A percentile compares a stretch with the other conserved stretches of the same genome.
Evolutionary conservation across 2,888 invertebrate genomes (phyloP).

Genomic region (Heteropelma amictum): DNA sequence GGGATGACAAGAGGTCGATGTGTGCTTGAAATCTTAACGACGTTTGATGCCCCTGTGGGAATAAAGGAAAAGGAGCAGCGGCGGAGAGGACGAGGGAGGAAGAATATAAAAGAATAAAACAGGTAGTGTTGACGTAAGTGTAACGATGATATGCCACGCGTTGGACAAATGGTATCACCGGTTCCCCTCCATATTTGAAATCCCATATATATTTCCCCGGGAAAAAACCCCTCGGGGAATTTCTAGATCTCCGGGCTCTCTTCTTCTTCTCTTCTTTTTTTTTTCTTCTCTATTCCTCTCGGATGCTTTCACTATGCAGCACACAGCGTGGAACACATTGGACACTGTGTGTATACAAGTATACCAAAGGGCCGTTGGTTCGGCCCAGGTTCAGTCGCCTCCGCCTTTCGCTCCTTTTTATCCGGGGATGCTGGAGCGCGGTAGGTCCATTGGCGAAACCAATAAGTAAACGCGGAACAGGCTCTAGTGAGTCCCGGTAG

Average conservation of each 20-base stretch:
- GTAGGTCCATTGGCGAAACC: conserved; percentile 69
- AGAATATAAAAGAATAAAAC: conserved; percentile 11
- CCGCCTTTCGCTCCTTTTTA: conserved; percentile 64
- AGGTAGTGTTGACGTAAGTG: conserved; percentile 46
- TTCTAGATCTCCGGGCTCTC: conserved; percentile 31
- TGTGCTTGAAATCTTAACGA: conserved; percentile 30
- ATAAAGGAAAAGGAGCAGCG: conserved; percentile 10
- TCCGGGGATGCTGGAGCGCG: conserved; percentile 57
- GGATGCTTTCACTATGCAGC: conserved; percentile 35
- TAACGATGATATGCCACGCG: conserved; percentile 50
- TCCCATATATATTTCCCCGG: conserved; percentile 40
- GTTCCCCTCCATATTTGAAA: conserved; percentile 46
- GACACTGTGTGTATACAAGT: no score
- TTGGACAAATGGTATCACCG: conserved; percentile 53
- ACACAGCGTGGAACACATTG: conserved; percentile 38
- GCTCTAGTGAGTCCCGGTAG: conserved; percentile 57
- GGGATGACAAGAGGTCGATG: conserved; percentile 8
- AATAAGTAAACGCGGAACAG: conserved; percentile 70
- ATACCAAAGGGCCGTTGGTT: conserved; percentile 49
- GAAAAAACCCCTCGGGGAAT: conserved; percentile 37
- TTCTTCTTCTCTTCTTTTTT: conserved; percentile 11
- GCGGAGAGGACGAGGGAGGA: not conserved
- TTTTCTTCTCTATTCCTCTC: conserved; percentile 8
- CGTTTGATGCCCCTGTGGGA: conserved; percentile 29
- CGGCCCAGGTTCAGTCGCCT: conserved; percentile 58